Base-by-base conservation (phyloP, 2,113 vertebrate genomes). In the Isichthys henryi region DNA sequence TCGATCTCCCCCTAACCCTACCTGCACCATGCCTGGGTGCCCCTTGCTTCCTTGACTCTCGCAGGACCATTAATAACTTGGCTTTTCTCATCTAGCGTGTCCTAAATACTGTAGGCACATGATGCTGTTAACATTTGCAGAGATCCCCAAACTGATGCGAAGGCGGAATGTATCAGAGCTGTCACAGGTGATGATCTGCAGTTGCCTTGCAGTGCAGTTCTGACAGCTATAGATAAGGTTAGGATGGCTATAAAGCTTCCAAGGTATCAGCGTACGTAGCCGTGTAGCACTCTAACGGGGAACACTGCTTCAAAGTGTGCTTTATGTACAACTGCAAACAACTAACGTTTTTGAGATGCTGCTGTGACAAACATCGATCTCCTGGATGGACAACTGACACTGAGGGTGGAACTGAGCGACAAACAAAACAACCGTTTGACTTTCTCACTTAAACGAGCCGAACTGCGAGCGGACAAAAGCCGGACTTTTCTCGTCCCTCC, bases 31-130 rank as follows among this genome's bases (percentile, higher is more conserved):
- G 15, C 27, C 46, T 31, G 23, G 5, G 5, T 91, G 91, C 92
- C 92, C 90, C 3, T 15, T n/a, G 74, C 15, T 56, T 15, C 13
- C 17, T 88, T 88, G 90, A 91, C 93, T 95, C 93, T 91, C 92
- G 87, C 89, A 45, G 91, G 92, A 83, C 43, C 85, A 93, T 94
- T 93, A 93, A 92, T 90, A 90, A 90, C 70, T 88, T 91, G 83
- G 88, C 89, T 89, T 90, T 48, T 52, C 90, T 86, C 70, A 93
- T 90, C 66, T 70, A 90, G n/a, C n/a, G 0, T 74, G 45, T 88
- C 87, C 92, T 90, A 82, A 92, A 94, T 43, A n/a, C n/a, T n/a
- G n/a, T n/a, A 94, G 93, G 91, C 90, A 89, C 89, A 83, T 87
- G 91, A 84, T 88, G 74, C 90, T 89, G 89, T 45, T 88, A 86